These are phyloP conservation scores for Microcebus ravelobensis DNA, from an alignment of 2,113 vertebrate species.

Conservation along the genomic window DNA sequence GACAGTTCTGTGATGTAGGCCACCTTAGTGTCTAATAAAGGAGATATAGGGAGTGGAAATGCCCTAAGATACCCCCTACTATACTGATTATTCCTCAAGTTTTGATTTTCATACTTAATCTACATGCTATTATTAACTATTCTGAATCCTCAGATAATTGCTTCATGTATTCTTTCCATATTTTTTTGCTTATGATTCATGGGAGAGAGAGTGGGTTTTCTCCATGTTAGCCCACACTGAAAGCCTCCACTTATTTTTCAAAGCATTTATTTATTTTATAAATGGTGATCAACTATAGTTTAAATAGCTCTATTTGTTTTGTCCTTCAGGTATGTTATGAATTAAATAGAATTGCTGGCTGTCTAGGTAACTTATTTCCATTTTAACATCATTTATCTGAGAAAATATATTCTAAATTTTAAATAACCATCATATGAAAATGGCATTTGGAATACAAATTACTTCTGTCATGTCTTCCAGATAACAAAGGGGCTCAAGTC, in stretches of 20 bases:
- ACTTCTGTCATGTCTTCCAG: neutral
- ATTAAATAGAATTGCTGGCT: neutral
- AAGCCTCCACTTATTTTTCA: constrained; percentile 1
- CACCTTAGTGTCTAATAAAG: neutral
- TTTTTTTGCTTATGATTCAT: neutral
- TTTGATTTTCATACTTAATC: neutral
- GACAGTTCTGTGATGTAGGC: neutral
- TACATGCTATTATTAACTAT: neutral
- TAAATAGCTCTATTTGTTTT: constrained; percentile 5
- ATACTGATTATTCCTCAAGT: neutral
- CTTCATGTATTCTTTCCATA: neutral
- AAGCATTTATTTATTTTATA: constrained; percentile 36
- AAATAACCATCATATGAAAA: constrained; percentile 4
- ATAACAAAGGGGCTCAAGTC: neutral
- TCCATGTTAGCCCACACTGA: neutral
- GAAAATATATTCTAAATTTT: constrained; percentile 29
- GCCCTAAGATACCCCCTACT: neutral
- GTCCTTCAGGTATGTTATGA: constrained; percentile 26
- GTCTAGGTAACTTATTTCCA: neutral
- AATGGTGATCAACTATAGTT: neutral
- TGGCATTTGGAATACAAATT: neutral
- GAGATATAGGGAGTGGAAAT: neutral
- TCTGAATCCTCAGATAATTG: neutral
- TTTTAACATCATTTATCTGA: neutral
- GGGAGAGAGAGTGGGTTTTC: neutral